A percentile compares a stretch with the other conserved stretches of the same genome.
Evolutionary conservation across 2,888 invertebrate genomes (phyloP).

Genomic region (Tholera decimalis): DNA sequence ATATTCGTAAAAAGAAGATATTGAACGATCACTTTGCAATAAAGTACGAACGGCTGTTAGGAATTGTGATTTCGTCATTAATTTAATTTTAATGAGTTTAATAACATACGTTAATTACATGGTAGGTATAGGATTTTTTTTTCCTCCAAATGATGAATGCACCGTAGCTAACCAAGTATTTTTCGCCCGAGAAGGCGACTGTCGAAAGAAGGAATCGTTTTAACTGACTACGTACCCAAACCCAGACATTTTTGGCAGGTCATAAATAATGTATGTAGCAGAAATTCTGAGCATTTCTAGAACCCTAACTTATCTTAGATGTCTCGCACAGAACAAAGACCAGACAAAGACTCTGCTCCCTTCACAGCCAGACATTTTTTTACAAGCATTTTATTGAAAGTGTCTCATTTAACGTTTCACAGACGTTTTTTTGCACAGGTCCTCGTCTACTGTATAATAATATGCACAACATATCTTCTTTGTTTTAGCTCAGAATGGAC

Average conservation of each 20-base stretch:
- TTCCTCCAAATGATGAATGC: background rate
- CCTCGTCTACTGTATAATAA: slow-evolving; percentile 51
- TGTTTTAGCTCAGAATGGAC: slow-evolving; percentile 76
- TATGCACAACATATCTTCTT: slow-evolving; percentile 53
- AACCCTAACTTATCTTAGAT: slow-evolving; percentile 30
- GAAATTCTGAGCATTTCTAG: slow-evolving; percentile 46
- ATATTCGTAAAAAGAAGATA: no score
- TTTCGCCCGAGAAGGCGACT: background rate
- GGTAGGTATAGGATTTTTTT: background rate
- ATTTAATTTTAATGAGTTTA: background rate
- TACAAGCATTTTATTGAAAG: slow-evolving; percentile 51
- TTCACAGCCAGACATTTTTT: slow-evolving; percentile 49
- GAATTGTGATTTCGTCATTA: background rate
- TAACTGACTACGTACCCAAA: background rate
- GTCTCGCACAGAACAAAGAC: slow-evolving; percentile 53
- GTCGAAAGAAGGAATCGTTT: background rate
- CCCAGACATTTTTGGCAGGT: slow-evolving; percentile 9
- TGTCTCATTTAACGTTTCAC: slow-evolving; percentile 36
- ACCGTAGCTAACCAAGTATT: background rate
- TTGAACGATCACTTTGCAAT: no score
- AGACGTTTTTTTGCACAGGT: slow-evolving; percentile 46
- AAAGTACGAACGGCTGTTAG: no score
- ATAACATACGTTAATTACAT: no score
- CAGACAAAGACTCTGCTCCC: slow-evolving; percentile 47
- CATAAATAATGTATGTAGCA: slow-evolving; percentile 33